Evolutionary conservation across 2,888 invertebrate genomes (phyloP).

Genomic region (Drosophila falleni): DNA sequence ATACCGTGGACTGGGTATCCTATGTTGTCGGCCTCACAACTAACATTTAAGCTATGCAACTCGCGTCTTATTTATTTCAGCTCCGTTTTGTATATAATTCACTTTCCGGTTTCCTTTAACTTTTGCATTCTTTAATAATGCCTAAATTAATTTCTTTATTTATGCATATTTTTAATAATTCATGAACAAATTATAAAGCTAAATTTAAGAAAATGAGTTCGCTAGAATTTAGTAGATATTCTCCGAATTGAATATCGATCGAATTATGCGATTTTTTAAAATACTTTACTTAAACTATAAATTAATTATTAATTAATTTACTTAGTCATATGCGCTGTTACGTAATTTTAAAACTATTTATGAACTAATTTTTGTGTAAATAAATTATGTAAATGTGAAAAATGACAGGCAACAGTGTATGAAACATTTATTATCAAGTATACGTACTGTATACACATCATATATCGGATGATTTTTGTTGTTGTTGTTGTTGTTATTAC

Average conservation of each 20-base stretch:
- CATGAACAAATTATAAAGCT: constrained; percentile 7
- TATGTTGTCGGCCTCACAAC: constrained; percentile 86
- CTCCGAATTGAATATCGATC: neutral
- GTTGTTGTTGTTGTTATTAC: constrained; percentile 23
- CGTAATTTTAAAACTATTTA: constrained; percentile 82
- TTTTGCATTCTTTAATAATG: constrained; percentile 23
- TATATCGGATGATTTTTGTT: constrained; percentile 2
- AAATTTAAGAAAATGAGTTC: constrained; percentile 8
- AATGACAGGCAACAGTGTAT: constrained; percentile 6
- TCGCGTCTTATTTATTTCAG: constrained; percentile 56
- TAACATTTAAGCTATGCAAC: constrained; percentile 74
- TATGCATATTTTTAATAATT: constrained; percentile 54
- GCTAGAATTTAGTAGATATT: constrained; percentile 46
- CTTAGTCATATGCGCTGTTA: constrained; percentile 82
- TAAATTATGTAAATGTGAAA: constrained; percentile 76
- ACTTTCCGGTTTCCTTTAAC: constrained; percentile 53
- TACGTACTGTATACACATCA: neutral
- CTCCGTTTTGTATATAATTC: constrained; percentile 71
- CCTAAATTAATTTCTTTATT: constrained; percentile 41
- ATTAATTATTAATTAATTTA: constrained; percentile 67
- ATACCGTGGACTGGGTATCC: constrained; percentile 97
- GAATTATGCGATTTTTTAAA: constrained; percentile 43
- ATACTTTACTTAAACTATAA: constrained; percentile 40
- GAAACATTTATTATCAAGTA: constrained; percentile 4
- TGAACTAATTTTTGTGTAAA: constrained; percentile 79